Percentiles rank a stretch among this genome's conserved stretches.
phyloP scores from a whole-genome alignment of 1,140 invertebrate species.

The Sminthurinus signatus region DNA sequence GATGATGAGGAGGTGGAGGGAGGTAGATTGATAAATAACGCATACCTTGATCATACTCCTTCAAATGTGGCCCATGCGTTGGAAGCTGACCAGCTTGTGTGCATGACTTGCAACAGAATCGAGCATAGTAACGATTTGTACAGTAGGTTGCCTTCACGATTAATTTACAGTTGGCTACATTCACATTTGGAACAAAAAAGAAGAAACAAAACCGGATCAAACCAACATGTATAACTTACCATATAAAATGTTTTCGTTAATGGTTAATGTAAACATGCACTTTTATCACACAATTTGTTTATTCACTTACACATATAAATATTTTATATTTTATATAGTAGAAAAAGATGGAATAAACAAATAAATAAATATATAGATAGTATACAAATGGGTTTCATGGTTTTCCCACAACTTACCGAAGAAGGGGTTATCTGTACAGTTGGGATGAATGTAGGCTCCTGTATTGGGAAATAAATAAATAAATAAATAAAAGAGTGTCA shows the following conservation, averaged over 20 bases:
- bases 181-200: too few relatives aligned
- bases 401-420: too few relatives aligned
- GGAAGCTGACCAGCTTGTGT: slow-evolving; percentile 70
- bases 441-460: slow-evolving; percentile 66
- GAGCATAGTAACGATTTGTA: slow-evolving; percentile 77
- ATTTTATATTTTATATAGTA: too few relatives aligned
- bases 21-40: neutral
- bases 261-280: too few relatives aligned
- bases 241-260: too few relatives aligned
- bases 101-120: slow-evolving; percentile 87
- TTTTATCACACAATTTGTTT: too few relatives aligned
- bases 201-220: neutral
- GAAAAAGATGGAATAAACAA: too few relatives aligned
- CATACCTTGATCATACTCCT: slow-evolving; percentile 34
- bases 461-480: too few relatives aligned
- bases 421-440: slow-evolving; percentile 78
- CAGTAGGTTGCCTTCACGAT: slow-evolving; percentile 78
- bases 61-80: slow-evolving; percentile 46
- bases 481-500: neutral
- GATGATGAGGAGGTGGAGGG: neutral
- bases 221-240: neutral
- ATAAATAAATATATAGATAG: too few relatives aligned
- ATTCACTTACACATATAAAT: too few relatives aligned
- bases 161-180: slow-evolving; percentile 77
- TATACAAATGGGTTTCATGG: too few relatives aligned